phyloP scores from a whole-genome alignment of 2,113 vertebrate genomes.

The Catharus bicknelli region DNA sequence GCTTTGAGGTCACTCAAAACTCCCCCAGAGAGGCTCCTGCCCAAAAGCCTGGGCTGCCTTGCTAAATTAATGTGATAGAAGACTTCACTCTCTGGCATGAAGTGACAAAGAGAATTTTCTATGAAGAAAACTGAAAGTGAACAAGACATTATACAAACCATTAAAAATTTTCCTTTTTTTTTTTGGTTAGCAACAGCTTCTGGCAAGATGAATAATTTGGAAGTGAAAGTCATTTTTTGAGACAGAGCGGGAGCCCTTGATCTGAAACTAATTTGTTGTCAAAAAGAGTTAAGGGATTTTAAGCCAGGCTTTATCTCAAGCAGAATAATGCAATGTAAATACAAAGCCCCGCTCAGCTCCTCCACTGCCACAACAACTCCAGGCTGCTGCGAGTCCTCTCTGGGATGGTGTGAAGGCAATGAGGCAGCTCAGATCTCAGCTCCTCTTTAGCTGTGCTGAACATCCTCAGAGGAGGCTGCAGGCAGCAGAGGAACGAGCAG shows the following conservation, averaged over 20 bases:
- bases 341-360: not conserved
- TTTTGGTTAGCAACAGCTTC: slow-evolving; percentile 32
- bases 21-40: not conserved
- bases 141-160: slow-evolving; percentile 41
- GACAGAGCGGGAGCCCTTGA: slow-evolving; percentile 62
- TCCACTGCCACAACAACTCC: not conserved
- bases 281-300: slow-evolving; percentile 52
- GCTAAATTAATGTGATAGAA: not conserved
- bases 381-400: not conserved
- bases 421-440: accelerated
- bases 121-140: slow-evolving; percentile 27
- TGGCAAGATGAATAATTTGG: slow-evolving; percentile 66
- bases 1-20: accelerated
- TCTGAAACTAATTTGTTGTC: slow-evolving; percentile 77
- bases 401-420: not conserved
- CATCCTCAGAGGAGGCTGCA: accelerated
- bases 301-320: not conserved
- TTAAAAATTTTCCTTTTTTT: slow-evolving; percentile 47
- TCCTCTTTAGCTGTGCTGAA: not conserved
- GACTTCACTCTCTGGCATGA: not conserved
- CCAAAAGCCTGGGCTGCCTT: not conserved
- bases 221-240: slow-evolving; percentile 66
- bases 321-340: not conserved
- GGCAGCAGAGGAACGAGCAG: not conserved
- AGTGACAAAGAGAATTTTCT: slow-evolving; percentile 63